Base-by-base conservation (phyloP, 1,140 invertebrate genomes). In the Periplaneta americana region DNA sequence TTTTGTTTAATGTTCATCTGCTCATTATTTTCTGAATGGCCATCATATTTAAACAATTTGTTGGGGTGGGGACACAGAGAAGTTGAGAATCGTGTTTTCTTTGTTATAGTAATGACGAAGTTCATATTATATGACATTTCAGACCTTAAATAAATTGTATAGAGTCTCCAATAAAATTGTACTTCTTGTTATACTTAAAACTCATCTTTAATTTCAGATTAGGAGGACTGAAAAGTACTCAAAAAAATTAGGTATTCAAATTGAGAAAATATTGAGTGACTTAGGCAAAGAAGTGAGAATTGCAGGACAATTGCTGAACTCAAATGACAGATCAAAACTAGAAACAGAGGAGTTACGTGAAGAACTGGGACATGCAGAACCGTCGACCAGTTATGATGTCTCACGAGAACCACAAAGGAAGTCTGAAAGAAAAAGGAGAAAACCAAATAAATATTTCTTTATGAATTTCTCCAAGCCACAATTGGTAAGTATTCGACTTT, bases 221-320 rank as follows among this genome's bases (percentile, higher is more conserved):
- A 90, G 90, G 82, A 91, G 91, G 87, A 87, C 87, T 74, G 91
- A 91, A 66, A 89, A 91, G 83, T 90, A 93, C 83, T 90, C 92
- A 84, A 91, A 93, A 83, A 93, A 94, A 22, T 87, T 90, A 34
- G 90, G 87, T 2, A 91, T 95, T 74, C 92, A 93, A 84, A 91
- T 92, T 85, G 88, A 91, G 17, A 93, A 93, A 85, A 85, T 95
- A 74, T 85, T 95, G n/a, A 94, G 94, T 87, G 93, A 94, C 83
- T 87, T 95, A 2, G 90, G 89, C 39, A 93, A 93, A 86, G 93
- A 94, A 87, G 90, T 95, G 78, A 88, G 92, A 74, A 88, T 91
- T 83, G 90, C 93, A 9, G 93, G 94, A 84, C 86, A 90, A 75
- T 90, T 88, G 84, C 87, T 92, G 76, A 91, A 91, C 84, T 87